Base-by-base conservation (phyloP, 2,888 invertebrate genomes). In the Cryptops parisi region DNA sequence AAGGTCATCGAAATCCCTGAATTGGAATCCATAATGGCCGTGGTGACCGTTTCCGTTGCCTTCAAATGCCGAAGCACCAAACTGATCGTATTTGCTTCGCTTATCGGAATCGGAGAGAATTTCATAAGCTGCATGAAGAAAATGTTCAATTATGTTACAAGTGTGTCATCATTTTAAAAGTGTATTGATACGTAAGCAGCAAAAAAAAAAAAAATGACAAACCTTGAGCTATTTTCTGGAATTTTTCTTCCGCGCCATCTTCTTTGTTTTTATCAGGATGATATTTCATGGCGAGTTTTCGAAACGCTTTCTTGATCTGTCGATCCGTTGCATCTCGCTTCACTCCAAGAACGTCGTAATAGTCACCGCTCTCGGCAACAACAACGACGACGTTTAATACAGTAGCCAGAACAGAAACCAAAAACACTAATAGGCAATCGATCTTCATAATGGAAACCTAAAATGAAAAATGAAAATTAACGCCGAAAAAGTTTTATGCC, bases 221-320 rank as follows among this genome's bases (percentile, higher is more conserved):
- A 74, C 74, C 74, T 69, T 73, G 68, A 22, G 72, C 72, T 58
- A 74, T 72, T 62, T 74, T 69, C 50, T 70, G 63, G 61, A 74
- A 74, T 59, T 72, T 71, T 45, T 69, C 67, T 60, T 74, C 70
- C 2, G 74, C 74, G 26, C 62, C 64, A 43, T 67, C 65, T 46
- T 68, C 68, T 57, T 72, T 71, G 60, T 73, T 74, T 60, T 70
- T 72, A 60, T 74, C 74, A 15, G 74, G 74, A 60, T 74, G 74
- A 58, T 72, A 74, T 59, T 72, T 69, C 2, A 74, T 60, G 2
- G 74, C 74, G 33, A 74, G 61, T 59, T 73, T 74, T 26, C 73
- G 61, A 58, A 74, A 74, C 0, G 74, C 74, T 57, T 69, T 70
- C 60, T 73, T 74, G 41, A 74, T 73, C 46, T 74, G 71, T 55